Base-by-base conservation (phyloP, 1,140 invertebrate species). In the Polyergus mexicanus region DNA sequence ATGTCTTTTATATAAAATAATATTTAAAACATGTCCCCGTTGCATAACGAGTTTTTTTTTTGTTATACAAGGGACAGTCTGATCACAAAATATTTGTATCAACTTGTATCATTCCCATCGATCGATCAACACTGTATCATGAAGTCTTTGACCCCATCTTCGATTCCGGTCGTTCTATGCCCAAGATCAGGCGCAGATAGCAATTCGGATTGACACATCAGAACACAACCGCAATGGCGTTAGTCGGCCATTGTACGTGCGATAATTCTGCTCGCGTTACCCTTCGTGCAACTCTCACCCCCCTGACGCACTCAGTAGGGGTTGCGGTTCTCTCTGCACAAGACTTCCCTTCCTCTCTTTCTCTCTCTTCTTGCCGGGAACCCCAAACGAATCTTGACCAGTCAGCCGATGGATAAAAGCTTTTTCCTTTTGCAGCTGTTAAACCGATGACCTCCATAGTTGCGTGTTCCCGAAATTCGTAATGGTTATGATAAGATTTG, bases 381-480 rank as follows among this genome's bases (percentile, higher is more conserved):
- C 54, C 63, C 63, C 25, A 77, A 68, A 80, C 76, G 62, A 62
- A 56, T 62, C 85, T 87, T 88, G 84, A 88, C 62, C 80, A 86
- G 88, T 89, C 88, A 89, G 72, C 47, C 41, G 38, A 2, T 13
- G 69, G 25, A 87, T 71, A 74, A 89, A 89, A 77, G 84, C 71
- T 84, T 89, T 84, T 72, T 72, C 28, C 76, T 76, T 74, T 56
- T 88, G 92, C 93, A 93, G 93, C 93, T 93, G 93, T 88, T 90
- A 91, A 93, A 93, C 93, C 91, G 91, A 92, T 93, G 92, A 93
- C 92, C 93, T 93, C 90, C 38, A 28, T 71, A 62, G 88, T 88
- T 88, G 65, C 60, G 68, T 10, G 62, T 25, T 44, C 22, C 22
- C 22, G 28, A 54, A 65, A 58, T n/a, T 58, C 62, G 83, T 76